These are phyloP conservation scores for Alauda arvensis DNA, from an alignment of 2,797 vertebrate genomes.

Conservation along the genomic window DNA sequence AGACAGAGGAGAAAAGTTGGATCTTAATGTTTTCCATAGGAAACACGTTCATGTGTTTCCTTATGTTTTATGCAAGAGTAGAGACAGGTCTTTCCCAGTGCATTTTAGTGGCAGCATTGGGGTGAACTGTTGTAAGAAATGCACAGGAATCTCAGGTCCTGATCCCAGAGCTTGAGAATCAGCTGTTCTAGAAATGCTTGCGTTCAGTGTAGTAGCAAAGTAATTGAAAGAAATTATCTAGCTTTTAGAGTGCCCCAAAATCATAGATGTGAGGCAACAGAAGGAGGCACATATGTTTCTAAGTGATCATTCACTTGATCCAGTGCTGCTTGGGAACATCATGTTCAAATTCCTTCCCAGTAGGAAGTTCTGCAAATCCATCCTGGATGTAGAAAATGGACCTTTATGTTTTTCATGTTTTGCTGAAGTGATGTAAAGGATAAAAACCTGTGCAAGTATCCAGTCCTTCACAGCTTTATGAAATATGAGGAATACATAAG, in stretches of 20 bases:
- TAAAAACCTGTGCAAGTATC: neutral
- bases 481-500: neutral
- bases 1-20: neutral
- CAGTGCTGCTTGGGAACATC: neutral
- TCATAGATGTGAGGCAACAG: neutral
- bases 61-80: neutral
- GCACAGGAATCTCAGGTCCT: neutral
- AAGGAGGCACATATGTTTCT: neutral
- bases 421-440: neutral
- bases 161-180: neutral
- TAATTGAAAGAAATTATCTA: neutral
- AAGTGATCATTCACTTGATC: neutral
- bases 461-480: neutral
- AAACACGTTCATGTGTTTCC: neutral
- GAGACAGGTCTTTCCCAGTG: neutral
- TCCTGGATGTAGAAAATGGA: neutral
- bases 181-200: neutral
- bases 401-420: neutral
- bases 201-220: neutral
- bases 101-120: neutral
- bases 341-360: neutral
- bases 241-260: neutral
- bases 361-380: neutral
- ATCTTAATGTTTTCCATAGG: neutral
- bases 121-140: neutral